Conservation (phyloP, 2,797 vertebrate genomes). For the Thalassophryne amazonica region DNA sequence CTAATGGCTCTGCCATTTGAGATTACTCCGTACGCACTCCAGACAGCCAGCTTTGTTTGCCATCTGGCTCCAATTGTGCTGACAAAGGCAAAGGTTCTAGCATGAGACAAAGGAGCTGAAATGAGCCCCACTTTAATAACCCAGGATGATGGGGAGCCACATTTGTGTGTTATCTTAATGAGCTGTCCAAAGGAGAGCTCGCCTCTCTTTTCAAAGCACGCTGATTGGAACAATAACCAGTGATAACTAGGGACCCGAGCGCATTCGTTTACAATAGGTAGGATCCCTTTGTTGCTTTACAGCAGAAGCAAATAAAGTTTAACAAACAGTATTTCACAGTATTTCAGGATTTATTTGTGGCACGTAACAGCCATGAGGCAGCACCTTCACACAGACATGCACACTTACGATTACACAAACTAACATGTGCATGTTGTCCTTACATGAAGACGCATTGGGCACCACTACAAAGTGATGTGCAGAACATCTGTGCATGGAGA, state of each 20-base stretch:
- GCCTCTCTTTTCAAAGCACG: conserved; percentile 66
- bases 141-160: conserved; percentile 69
- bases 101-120: conserved; percentile 70
- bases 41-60: conserved; percentile 74
- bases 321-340: conserved; percentile 58
- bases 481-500: conserved; percentile 18
- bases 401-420: neutral
- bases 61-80: conserved; percentile 77
- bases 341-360: conserved; percentile 43
- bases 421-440: too few relatives aligned
- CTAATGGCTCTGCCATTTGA: conserved; percentile 62
- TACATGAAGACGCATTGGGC: neutral
- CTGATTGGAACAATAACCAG: conserved; percentile 75
- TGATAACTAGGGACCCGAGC: conserved; percentile 69
- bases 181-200: conserved; percentile 71
- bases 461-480: neutral
- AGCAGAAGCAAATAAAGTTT: conserved; percentile 61
- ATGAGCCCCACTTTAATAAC: conserved; percentile 76
- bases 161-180: conserved; percentile 79
- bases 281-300: conserved; percentile 62
- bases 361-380: conserved; percentile 34
- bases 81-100: conserved; percentile 72
- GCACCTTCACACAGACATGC: conserved; percentile 10
- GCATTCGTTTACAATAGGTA: conserved; percentile 59
- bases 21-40: conserved; percentile 61